A percentile compares a stretch with the other conserved stretches of the same genome.
Conservation (phyloP, 1,140 invertebrate genomes). For the Ptiloglossa arizonensis region DNA sequence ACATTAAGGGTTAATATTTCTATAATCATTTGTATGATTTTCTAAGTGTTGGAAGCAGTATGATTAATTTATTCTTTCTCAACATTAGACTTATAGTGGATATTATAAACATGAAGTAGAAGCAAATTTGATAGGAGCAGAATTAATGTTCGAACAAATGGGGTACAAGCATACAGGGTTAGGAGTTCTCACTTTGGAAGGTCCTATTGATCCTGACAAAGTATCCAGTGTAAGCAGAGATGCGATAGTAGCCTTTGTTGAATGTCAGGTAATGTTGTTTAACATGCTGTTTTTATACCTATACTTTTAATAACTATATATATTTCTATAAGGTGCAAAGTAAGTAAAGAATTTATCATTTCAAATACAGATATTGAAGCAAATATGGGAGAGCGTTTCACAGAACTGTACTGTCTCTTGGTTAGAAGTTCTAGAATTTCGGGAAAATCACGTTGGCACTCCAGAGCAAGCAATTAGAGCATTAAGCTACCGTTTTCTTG, state of each 20-base stretch:
- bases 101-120: constrained; percentile 94
- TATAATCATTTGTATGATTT: not conserved
- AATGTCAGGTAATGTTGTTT: constrained; percentile 88
- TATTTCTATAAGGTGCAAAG: not conserved
- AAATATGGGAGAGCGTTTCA: constrained; percentile 85
- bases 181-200: constrained; percentile 84
- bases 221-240: constrained; percentile 90
- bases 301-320: no score
- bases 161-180: constrained; percentile 87
- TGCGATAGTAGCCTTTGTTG: constrained; percentile 93
- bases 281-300: not conserved
- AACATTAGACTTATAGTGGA: constrained; percentile 89
- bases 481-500: constrained; percentile 78
- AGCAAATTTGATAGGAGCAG: constrained; percentile 88
- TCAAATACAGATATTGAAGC: constrained; percentile 83
- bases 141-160: constrained; percentile 90
- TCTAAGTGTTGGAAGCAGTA: not conserved
- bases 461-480: constrained; percentile 82
- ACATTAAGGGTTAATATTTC: constrained; percentile 85
- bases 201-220: constrained; percentile 90
- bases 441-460: constrained; percentile 85
- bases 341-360: constrained; percentile 13
- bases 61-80: constrained; percentile 35
- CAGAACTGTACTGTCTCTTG: constrained; percentile 83
- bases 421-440: constrained; percentile 86